These are phyloP conservation scores for Rhadinocentrus ornatus DNA, from an alignment of 2,797 vertebrate genomes.

Conservation along the genomic window DNA sequence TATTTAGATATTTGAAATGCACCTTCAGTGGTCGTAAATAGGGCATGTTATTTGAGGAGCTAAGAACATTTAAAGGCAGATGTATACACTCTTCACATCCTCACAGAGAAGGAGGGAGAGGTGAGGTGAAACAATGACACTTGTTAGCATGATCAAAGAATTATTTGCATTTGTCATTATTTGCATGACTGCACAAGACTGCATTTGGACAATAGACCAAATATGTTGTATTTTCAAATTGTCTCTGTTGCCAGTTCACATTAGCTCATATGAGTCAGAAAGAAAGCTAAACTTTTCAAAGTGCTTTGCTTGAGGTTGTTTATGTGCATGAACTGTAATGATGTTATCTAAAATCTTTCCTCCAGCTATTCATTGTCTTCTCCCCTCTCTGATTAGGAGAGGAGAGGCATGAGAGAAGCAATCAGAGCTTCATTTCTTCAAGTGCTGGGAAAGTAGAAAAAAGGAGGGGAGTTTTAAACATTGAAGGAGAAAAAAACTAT, in stretches of 20 bases:
- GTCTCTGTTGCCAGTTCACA: background rate
- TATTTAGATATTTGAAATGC: conserved; percentile 13
- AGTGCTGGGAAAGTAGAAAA: conserved; percentile 36
- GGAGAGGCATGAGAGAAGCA: conserved; percentile 30
- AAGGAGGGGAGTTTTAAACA: conserved; percentile 9
- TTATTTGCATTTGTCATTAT: conserved; percentile 8
- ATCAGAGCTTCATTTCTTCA: conserved; percentile 49
- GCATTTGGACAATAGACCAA: background rate
- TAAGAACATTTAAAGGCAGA: background rate
- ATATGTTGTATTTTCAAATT: background rate
- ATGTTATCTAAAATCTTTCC: conserved; percentile 40
- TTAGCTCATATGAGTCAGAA: conserved; percentile 1
- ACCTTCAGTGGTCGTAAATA: background rate
- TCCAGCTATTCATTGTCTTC: conserved; percentile 26
- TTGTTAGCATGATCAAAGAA: background rate
- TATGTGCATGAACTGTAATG: conserved; percentile 28
- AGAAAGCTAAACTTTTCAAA: conserved; percentile 14
- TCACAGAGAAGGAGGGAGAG: background rate
- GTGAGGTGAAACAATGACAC: background rate
- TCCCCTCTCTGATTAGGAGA: conserved; percentile 52
- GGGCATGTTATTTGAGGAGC: background rate
- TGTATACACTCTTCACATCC: background rate
- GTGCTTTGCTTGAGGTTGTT: conserved; percentile 33
- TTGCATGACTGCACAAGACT: background rate
- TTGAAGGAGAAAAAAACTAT: conserved; percentile 28